Percentiles rank a stretch among this genome's conserved stretches.
phyloP scores from a whole-genome alignment of 2,113 vertebrate species.

The Oryzias javanicus region DNA sequence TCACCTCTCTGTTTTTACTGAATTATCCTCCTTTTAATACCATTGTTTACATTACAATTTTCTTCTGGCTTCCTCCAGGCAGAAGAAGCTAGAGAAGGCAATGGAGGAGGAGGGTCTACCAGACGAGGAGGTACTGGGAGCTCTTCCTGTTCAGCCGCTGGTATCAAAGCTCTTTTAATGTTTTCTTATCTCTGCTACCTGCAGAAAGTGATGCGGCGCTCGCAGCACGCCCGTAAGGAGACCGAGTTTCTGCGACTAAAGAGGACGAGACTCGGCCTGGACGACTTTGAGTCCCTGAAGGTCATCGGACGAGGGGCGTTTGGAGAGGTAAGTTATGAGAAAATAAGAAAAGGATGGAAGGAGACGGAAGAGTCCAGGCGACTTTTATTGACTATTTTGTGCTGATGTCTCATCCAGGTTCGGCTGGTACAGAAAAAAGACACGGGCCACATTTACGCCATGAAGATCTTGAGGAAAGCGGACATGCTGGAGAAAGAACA shows the following conservation, averaged over 20 bases:
- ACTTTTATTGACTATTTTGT: no score
- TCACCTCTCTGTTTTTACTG: no score
- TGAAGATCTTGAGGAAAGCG: slow-evolving; percentile 97
- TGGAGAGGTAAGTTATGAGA: slow-evolving; percentile 83
- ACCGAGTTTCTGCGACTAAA: slow-evolving; percentile 95
- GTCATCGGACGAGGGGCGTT: slow-evolving; percentile 98
- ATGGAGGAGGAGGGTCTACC: slow-evolving; percentile 97
- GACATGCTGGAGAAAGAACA: slow-evolving; percentile 99
- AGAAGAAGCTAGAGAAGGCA: slow-evolving; percentile 96
- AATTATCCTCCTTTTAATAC: no score
- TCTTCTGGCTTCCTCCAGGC: slow-evolving; percentile 62
- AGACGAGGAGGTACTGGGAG: slow-evolving; percentile 86
- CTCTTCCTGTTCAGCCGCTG: background rate
- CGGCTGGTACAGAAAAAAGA: slow-evolving; percentile 98
- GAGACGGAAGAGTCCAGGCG: background rate
- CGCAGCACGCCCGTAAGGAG: slow-evolving; percentile 95
- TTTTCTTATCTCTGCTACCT: background rate
- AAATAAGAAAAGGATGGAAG: background rate
- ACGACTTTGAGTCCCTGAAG: slow-evolving; percentile 97
- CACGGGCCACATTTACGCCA: slow-evolving; percentile 98
- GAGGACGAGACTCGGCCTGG: slow-evolving; percentile 91
- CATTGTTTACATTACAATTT: no score
- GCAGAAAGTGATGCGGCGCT: slow-evolving; percentile 93
- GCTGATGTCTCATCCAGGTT: slow-evolving; percentile 76
- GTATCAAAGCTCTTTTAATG: background rate